Evolutionary conservation across 2,113 vertebrate genomes (phyloP), one percentile per base, ranked within the genome.

Genomic region (Puma concolor): DNA sequence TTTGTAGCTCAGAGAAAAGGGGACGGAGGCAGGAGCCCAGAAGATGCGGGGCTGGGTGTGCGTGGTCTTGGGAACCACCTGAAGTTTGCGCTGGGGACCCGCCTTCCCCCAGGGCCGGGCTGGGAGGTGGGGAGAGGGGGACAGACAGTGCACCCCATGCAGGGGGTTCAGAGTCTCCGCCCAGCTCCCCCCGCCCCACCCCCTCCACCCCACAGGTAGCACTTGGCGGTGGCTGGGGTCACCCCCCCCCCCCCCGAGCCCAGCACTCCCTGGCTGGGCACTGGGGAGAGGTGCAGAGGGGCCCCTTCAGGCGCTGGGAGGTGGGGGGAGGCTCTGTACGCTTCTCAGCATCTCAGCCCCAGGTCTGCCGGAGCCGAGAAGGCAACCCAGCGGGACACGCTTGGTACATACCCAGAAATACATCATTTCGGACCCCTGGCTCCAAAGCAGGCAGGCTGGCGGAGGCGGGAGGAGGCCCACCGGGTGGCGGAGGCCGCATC

Each of bases 341-440:
- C 88, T 69, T 60, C 85, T 67, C 8, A 27, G 31, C 33, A 63
- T 31, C 69, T 66, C 66, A 52, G 25, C 38, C 63, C 67, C 3
- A 29, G 74, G 83, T 44, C 11, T 79, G 63, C 82, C 29, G 0
- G 82, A 84, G 19, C 83, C 0, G 0, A 48, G 50, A 93, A 83
- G 38, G n/a, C 77, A 38, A 25, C 41, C 74, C 1, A 0, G 72
- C 25, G 19, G 16, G 63, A 44, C n/a, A 29, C 10, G 48, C 17
- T 4, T n/a, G 83, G 96, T 96, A 98, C 98, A 95, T 93, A 98
- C 98, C 97, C 98, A 85, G 95, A 99, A 98, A 97, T 98, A 98
- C 95, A 98, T 93, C 83, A 44, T 98, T 97, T 88, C 0, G 4
- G 94, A 96, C 69, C 94, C 2, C 0, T n/a, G 54, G 95, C 57